Conservation (phyloP, 2,113 vertebrate genomes). For the Chiloscyllium plagiosum region DNA sequence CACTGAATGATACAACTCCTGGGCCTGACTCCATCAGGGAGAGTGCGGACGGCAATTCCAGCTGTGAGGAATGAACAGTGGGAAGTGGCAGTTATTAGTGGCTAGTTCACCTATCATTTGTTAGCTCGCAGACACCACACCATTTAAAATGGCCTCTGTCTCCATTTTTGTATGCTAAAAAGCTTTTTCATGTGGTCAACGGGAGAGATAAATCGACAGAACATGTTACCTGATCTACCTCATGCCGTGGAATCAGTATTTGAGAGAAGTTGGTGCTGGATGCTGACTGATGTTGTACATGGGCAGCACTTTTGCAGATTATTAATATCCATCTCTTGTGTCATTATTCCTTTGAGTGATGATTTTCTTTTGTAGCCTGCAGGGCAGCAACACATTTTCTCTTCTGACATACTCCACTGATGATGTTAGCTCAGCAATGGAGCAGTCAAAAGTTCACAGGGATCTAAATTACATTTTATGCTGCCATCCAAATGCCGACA, state of each 20-base stretch:
- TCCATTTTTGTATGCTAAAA: conserved; percentile 37
- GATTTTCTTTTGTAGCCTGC: conserved; percentile 37
- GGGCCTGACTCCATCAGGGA: conserved; percentile 48
- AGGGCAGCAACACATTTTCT: conserved; percentile 37
- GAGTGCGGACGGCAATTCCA: conserved; percentile 39
- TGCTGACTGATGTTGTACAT: conserved; percentile 36
- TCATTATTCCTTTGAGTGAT: conserved; percentile 37
- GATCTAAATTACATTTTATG: conserved; percentile 34
- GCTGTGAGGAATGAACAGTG: conserved; percentile 37
- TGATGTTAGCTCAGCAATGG: conserved; percentile 38
- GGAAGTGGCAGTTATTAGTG: conserved; percentile 38
- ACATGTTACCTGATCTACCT: conserved; percentile 38
- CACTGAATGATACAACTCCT: conserved; percentile 58
- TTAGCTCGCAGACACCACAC: conserved; percentile 34
- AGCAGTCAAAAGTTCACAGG: conserved; percentile 38
- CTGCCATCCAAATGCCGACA: conserved; percentile 34
- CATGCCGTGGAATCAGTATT: conserved; percentile 37
- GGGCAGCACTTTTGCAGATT: conserved; percentile 37
- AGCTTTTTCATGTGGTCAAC: conserved; percentile 37
- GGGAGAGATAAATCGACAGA: conserved; percentile 36
- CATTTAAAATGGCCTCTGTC: conserved; percentile 38
- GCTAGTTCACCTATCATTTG: conserved; percentile 38
- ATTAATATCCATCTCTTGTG: conserved; percentile 37
- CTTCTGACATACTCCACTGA: conserved; percentile 38
- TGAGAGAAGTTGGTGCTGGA: conserved; percentile 35